Conservation (phyloP, 1,140 invertebrate species). For the Eupristina koningsbergeri region DNA sequence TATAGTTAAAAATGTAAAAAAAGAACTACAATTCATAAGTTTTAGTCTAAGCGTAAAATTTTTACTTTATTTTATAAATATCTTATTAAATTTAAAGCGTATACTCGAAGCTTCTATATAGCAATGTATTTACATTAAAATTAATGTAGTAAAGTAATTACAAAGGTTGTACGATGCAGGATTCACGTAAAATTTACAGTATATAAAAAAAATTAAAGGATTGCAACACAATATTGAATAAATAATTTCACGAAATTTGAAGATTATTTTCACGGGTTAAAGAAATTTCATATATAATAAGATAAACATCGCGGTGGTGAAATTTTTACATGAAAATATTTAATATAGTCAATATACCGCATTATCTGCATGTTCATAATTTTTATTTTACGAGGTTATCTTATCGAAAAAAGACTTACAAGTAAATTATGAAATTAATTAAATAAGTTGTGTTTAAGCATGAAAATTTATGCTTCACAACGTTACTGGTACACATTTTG, state of each 20-base stretch:
- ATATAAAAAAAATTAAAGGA: neutral
- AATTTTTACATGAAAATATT: slow-evolving; percentile 19
- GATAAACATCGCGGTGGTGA: slow-evolving; percentile 22
- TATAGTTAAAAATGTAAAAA: too few relatives aligned
- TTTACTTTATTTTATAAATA: neutral
- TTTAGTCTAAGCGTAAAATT: too few relatives aligned
- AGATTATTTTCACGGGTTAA: slow-evolving; percentile 17
- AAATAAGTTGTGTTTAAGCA: slow-evolving; percentile 20
- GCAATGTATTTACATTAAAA: too few relatives aligned
- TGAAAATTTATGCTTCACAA: slow-evolving; percentile 16
- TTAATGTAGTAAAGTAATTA: too few relatives aligned
- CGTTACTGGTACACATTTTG: neutral
- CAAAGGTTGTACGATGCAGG: too few relatives aligned
- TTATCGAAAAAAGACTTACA: neutral
- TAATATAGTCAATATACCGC: neutral
- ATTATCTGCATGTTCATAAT: slow-evolving; percentile 24
- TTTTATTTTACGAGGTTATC: slow-evolving; percentile 16
- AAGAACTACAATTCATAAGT: too few relatives aligned
- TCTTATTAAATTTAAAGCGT: neutral
- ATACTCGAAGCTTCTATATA: neutral
- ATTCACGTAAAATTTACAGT: neutral
- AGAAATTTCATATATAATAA: slow-evolving; percentile 27
- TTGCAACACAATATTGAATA: neutral
- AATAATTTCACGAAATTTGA: slow-evolving; percentile 5
- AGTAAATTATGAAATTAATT: slow-evolving; percentile 24